Conservation (phyloP, 2,113 vertebrate genomes). For the Pollimyrus isidori region DNA sequence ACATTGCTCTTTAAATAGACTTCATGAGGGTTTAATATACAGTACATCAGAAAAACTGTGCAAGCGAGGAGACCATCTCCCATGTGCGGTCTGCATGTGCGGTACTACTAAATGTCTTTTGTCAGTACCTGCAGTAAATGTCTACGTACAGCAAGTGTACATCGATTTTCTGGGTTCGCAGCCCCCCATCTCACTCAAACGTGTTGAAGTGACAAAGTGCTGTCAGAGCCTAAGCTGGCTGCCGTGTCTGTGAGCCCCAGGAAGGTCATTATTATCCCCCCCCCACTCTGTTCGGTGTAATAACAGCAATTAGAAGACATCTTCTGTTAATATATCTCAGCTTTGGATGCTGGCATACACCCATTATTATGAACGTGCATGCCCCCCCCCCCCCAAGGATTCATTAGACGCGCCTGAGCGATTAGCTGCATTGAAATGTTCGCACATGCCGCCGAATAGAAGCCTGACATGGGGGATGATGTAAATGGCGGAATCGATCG, state of each 20-base stretch:
- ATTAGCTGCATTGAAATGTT: constrained; percentile 69
- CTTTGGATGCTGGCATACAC: constrained; percentile 68
- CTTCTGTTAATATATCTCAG: constrained; percentile 60
- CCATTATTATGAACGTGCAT: constrained; percentile 69
- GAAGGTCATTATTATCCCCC: constrained; percentile 66
- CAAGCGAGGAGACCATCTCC: neutral
- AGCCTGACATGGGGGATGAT: constrained; percentile 56
- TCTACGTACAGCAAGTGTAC: neutral
- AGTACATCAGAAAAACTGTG: neutral
- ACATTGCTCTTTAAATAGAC: neutral
- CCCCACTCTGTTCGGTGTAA: constrained; percentile 62
- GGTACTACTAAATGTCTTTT: neutral
- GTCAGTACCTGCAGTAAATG: neutral
- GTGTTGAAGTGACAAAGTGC: constrained; percentile 2
- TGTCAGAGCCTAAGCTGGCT: constrained; percentile 3
- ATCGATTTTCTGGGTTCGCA: neutral
- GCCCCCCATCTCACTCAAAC: neutral
- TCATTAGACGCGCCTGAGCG: constrained; percentile 63
- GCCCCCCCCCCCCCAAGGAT: constrained; percentile 52
- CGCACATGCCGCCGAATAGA: constrained; percentile 48
- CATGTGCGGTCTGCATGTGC: neutral
- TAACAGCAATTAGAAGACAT: constrained; percentile 71
- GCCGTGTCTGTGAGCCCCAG: constrained; percentile 56
- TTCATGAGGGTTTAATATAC: neutral
- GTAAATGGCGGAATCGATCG: neutral